Evolutionary conservation across 2,113 vertebrate species (phyloP).

Genomic region (Burhinus oedicnemus): DNA sequence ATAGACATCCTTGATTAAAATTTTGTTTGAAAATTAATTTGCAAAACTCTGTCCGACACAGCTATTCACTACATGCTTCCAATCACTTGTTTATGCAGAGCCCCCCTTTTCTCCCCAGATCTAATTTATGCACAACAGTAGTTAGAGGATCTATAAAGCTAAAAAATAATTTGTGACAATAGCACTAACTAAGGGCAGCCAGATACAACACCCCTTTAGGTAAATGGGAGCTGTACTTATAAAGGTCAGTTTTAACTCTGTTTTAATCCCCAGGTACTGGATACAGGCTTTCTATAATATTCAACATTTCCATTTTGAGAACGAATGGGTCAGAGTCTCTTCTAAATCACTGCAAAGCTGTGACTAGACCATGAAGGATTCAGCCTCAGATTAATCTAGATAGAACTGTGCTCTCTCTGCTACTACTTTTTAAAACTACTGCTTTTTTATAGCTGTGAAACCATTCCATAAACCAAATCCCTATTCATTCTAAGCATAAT

Average conservation of each 20-base stretch:
- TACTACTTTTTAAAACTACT: background rate
- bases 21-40: constrained; percentile 21
- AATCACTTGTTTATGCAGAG: background rate
- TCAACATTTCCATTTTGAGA: background rate
- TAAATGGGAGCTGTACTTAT: background rate
- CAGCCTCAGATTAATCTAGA: background rate
- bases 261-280: background rate
- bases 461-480: background rate
- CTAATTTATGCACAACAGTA: background rate
- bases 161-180: background rate
- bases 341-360: background rate
- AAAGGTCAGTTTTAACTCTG: background rate
- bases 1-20: background rate
- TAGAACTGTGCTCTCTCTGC: background rate
- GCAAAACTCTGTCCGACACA: background rate
- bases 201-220: background rate
- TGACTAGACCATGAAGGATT: background rate
- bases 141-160: background rate
- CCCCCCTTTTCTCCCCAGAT: background rate
- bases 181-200: background rate
- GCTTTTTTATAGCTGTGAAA: background rate
- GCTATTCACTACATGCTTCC: background rate
- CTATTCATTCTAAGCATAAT: background rate
- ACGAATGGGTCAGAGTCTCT: background rate
- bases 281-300: background rate